Base-by-base conservation (phyloP, 2,113 vertebrate species). In the Seriola quinqueradiata region DNA sequence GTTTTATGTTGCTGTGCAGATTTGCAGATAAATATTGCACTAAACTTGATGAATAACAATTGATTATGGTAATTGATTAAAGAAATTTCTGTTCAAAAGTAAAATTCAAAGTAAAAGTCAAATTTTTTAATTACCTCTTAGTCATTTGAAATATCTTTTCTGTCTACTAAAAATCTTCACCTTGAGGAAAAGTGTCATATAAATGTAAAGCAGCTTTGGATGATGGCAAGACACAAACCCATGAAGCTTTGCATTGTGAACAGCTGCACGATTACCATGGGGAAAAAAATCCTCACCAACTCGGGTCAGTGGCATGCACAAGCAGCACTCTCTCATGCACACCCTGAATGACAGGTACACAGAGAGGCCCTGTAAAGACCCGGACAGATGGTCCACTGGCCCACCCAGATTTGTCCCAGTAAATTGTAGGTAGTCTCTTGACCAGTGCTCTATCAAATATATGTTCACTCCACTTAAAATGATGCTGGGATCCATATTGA, bases 401-500 rank as follows among this genome's bases (percentile, higher is more conserved):
- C 40, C 8, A 42, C 40, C 40, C 40, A 42, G 40, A 42, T 42
- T 42, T 42, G 10, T 42, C 48, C 9, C 9, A 8, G 4, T 38
- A n/a, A 4, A 8, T 34, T 48, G 61, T 8, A 8, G 25, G 57
- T 19, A 1, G 12, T 9, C 38, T 34, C 42, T 75, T 81, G 70
- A 71, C 75, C 44, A 8, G 1, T 4, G 4, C 28, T 36, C 46
- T 11, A 19, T 60, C 40, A 83, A 77, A 76, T 54, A n/a, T 81
- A 77, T 32, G 16, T 60, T 89, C 70, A 68, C 38, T 32, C 61
- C 14, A 60, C 66, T 87, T 67, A 9, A 66, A 69, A 79, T 23
- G 81, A 48, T 4, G 8, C 48, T 36, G 9, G 28, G 19, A 72
- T 75, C 36, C 5, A 17, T n/a, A 57, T 34, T 42, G 40, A 42